Evolutionary conservation across 2,888 invertebrate genomes (phyloP).

Genomic region (Sinotaia quadrata): DNA sequence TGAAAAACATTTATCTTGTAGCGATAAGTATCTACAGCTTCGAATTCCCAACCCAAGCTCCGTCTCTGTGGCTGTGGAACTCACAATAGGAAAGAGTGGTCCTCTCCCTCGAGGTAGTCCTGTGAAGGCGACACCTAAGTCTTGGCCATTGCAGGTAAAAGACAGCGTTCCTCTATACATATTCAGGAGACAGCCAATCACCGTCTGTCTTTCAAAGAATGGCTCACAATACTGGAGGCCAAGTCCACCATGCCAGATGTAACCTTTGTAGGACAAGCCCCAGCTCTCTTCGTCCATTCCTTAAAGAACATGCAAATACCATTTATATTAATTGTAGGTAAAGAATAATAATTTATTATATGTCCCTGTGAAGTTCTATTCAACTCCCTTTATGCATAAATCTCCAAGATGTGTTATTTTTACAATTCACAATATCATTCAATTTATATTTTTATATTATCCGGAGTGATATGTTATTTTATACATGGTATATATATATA

Average conservation of each 20-base stretch:
- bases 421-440: too few species aligned
- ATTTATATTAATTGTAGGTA: too few species aligned
- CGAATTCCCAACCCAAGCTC: constrained; percentile 55
- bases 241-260: constrained; percentile 56
- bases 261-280: constrained; percentile 66
- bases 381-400: too few species aligned
- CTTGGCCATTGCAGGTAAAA: constrained; percentile 53
- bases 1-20: constrained; percentile 56
- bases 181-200: constrained; percentile 59
- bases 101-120: constrained; percentile 40
- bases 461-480: too few species aligned
- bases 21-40: constrained; percentile 46
- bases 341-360: too few species aligned
- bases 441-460: too few species aligned
- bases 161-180: constrained; percentile 55
- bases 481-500: too few species aligned
- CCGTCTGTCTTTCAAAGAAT: constrained; percentile 53
- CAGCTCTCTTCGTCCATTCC: constrained; percentile 61
- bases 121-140: constrained; percentile 58
- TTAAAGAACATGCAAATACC: constrained; percentile 25
- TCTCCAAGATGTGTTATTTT: too few species aligned
- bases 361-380: too few species aligned
- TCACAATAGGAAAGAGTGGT: constrained; percentile 57
- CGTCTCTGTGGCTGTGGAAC: constrained; percentile 57
- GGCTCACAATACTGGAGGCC: constrained; percentile 56